Evolutionary conservation across 2,888 invertebrate genomes (phyloP), one percentile per base, ranked within the genome.

Genomic region (Thera obeliscata): DNA sequence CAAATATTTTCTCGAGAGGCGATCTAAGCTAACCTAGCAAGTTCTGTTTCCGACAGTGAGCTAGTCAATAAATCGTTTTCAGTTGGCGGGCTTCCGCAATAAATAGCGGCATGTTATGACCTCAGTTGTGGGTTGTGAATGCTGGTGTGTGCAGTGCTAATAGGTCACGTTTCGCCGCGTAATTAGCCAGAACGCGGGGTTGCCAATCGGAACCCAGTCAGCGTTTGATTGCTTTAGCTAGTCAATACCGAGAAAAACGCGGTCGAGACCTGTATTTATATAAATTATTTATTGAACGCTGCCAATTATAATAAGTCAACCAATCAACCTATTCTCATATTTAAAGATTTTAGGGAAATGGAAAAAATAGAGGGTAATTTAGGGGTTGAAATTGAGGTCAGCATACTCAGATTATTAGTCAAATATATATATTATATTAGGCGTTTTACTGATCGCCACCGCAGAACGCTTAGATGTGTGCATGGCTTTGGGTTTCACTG

Each of bases 121-220:
- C 65, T 67, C 38, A 43, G 60, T 48, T 66, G 65, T 58, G 61
- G 61, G 56, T 70, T 64, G 56, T 65, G 66, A 59, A 65, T 62
- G 61, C 54, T 58, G 65, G 50, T 56, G 61, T 65, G 67, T 59
- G 58, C 69, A 69, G 41, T 57, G 55, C 66, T 78, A 79, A 77
- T 77, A 69, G 74, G 75, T 78, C 79, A 81, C 81, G 81, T 79
- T 65, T 67, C 72, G 61, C 68, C 68, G 72, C 64, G 76, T 78
- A 78, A 84, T 82, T 83, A 80, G 74, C 73, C 66, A 71, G 56
- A 46, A 72, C 72, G 22, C 71, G 70, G 73, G 69, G 78, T 76
- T 74, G 69, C 66, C 71, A 78, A 71, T 76, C 61, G 61, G 56
- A 61, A 68, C 8, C 71, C 64, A 64, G 70, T 72, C 73, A 66